Conservation (phyloP, 2,888 invertebrate species). For the Lamproptera curius region DNA sequence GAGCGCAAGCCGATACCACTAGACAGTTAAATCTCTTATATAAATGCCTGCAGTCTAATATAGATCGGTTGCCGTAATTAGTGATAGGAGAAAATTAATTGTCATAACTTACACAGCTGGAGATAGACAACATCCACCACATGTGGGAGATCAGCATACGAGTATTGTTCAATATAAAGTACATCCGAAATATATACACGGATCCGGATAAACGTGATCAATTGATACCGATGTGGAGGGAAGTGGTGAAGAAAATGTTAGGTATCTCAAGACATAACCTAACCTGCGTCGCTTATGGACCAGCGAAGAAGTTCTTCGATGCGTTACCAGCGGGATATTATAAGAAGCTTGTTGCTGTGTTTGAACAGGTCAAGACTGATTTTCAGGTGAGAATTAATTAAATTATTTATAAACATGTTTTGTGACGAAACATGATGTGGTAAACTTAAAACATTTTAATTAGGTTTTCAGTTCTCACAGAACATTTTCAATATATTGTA, state of each 20-base stretch:
- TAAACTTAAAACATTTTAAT: too few relatives aligned
- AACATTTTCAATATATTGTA: too few relatives aligned
- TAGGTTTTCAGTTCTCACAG: too few relatives aligned
- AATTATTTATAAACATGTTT: conserved; percentile 6
- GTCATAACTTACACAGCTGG: conserved; percentile 56
- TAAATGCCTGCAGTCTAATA: too few relatives aligned
- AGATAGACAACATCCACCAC: conserved; percentile 81
- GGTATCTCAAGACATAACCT: conserved; percentile 83
- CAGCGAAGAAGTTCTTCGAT: conserved; percentile 79
- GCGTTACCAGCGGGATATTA: conserved; percentile 77
- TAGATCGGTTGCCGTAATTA: too few relatives aligned
- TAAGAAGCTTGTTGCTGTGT: conserved; percentile 69
- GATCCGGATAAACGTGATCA: conserved; percentile 80
- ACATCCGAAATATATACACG: conserved; percentile 81
- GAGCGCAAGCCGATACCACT: too few relatives aligned
- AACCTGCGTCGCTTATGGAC: conserved; percentile 80
- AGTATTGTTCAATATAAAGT: conserved; percentile 79
- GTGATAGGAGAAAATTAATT: too few relatives aligned
- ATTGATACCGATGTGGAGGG: conserved; percentile 79
- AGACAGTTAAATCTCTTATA: too few relatives aligned
- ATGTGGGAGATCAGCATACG: conserved; percentile 80
- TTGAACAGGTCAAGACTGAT: conserved; percentile 78
- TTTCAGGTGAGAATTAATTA: conserved; percentile 67
- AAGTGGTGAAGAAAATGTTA: conserved; percentile 80
- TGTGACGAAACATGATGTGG: too few relatives aligned